These are phyloP conservation scores for Xanthorhoe designata DNA, from an alignment of 2,888 invertebrate species.

Conservation along the genomic window DNA sequence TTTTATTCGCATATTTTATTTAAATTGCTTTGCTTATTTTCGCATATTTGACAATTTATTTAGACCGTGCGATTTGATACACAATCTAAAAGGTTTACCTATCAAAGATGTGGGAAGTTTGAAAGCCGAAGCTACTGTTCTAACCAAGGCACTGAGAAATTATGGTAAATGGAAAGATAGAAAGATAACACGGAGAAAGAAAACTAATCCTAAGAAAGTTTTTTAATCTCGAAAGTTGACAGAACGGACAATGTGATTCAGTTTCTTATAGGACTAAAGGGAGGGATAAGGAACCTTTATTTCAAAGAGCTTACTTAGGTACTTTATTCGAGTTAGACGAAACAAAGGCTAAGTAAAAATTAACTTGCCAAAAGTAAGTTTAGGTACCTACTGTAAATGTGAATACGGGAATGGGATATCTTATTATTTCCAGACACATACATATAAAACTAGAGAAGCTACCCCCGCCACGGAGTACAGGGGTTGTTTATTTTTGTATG, in stretches of 20 bases:
- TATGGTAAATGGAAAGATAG: slow-evolving; percentile 39
- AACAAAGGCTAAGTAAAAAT: slow-evolving; percentile 10
- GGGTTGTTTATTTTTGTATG: too few relatives aligned
- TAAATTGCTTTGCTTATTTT: too few relatives aligned
- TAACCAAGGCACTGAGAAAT: slow-evolving; percentile 29
- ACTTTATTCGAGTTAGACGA: slow-evolving; percentile 25
- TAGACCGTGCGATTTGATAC: too few relatives aligned
- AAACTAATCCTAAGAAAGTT: slow-evolving; percentile 42
- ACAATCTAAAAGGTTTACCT: too few relatives aligned
- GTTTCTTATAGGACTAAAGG: slow-evolving; percentile 33
- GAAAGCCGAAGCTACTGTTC: slow-evolving; percentile 18
- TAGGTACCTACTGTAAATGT: background rate
- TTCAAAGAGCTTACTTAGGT: slow-evolving; percentile 27
- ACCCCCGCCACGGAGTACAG: too few relatives aligned
- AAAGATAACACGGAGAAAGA: slow-evolving; percentile 37
- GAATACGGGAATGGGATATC: background rate
- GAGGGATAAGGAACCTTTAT: slow-evolving; percentile 20
- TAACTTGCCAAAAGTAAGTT: slow-evolving; percentile 1
- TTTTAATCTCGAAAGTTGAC: slow-evolving; percentile 43
- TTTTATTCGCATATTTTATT: too few relatives aligned
- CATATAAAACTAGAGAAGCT: too few relatives aligned
- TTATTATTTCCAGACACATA: background rate
- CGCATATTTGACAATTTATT: too few relatives aligned
- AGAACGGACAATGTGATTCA: slow-evolving; percentile 38
- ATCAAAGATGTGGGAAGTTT: background rate